A percentile compares a stretch with the other conserved stretches of the same genome.
These are phyloP conservation scores for Gonatopus flavifemur DNA, from an alignment of 1,140 invertebrate species.

Conservation along the genomic window DNA sequence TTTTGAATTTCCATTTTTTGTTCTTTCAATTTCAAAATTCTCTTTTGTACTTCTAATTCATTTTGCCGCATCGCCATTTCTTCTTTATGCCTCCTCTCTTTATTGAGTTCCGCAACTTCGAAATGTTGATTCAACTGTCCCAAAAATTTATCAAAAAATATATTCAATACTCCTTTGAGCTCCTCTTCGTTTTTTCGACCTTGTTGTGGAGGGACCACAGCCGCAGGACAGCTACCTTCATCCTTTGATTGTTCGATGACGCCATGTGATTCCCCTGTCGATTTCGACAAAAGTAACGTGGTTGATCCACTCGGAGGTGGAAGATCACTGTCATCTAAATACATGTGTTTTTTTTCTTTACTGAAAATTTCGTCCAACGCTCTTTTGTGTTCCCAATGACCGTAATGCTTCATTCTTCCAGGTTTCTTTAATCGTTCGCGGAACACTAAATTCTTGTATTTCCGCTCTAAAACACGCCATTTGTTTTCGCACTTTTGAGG, in stretches of 20 bases:
- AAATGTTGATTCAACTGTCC: conserved; percentile 30
- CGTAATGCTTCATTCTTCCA: conserved; percentile 42
- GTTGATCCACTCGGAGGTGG: conserved; percentile 16
- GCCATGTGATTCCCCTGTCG: not conserved
- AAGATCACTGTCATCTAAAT: conserved; percentile 32
- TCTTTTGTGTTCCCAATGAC: conserved; percentile 44
- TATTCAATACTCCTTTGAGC: not conserved
- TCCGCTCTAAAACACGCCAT: conserved; percentile 44
- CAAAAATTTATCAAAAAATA: conserved; percentile 28
- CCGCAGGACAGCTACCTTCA: conserved; percentile 6
- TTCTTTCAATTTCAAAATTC: conserved; percentile 38
- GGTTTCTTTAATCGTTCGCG: conserved; percentile 43
- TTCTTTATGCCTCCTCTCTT: conserved; percentile 43
- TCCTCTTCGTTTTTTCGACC: conserved; percentile 2
- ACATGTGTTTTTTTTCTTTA: conserved; percentile 33
- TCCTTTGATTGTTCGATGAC: not conserved
- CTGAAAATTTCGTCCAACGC: conserved; percentile 45
- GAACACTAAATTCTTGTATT: conserved; percentile 44
- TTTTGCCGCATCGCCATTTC: conserved; percentile 36
- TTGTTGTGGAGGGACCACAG: not conserved
- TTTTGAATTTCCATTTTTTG: conserved; percentile 37
- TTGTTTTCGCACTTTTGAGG: conserved; percentile 48
- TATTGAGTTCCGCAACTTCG: conserved; percentile 27
- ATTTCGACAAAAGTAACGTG: conserved; percentile 21
- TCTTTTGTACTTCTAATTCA: conserved; percentile 36